Conservation (phyloP, 2,113 vertebrate species). For the Pluvianellus socialis region DNA sequence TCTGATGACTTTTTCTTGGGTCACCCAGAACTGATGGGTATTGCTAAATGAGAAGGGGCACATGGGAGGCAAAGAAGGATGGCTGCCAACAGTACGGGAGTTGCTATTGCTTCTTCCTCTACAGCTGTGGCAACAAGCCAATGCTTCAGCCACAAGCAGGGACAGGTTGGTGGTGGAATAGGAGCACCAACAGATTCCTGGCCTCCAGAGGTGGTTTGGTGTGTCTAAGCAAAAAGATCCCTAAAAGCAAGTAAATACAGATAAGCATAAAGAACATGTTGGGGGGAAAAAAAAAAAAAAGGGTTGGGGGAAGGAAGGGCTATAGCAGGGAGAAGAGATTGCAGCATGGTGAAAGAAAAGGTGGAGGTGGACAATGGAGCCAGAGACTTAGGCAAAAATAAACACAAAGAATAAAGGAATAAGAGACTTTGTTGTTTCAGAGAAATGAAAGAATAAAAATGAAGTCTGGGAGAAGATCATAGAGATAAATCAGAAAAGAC, state of each 20-base stretch:
- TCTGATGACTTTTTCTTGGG: background rate
- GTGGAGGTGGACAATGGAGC: background rate
- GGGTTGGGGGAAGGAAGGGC: accelerated
- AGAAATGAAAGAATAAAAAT: background rate
- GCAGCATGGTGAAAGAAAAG: background rate
- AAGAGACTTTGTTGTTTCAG: background rate
- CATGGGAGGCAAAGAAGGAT: background rate
- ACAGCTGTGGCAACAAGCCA: background rate
- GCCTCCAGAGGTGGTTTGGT: background rate
- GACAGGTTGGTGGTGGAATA: background rate
- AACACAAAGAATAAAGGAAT: background rate
- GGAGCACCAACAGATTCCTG: background rate
- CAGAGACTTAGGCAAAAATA: background rate
- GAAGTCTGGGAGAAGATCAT: background rate
- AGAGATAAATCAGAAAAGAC: background rate
- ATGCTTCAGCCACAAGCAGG: background rate
- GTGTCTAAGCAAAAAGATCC: background rate
- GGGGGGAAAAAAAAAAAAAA: background rate
- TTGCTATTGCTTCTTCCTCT: background rate
- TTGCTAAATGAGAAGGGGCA: background rate
- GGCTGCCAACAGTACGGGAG: background rate
- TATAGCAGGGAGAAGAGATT: background rate
- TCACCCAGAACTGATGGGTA: background rate
- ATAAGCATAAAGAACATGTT: background rate
- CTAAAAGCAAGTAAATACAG: background rate